Base-by-base conservation (phyloP, 2,797 vertebrate species). In the Alosa sapidissima region DNA sequence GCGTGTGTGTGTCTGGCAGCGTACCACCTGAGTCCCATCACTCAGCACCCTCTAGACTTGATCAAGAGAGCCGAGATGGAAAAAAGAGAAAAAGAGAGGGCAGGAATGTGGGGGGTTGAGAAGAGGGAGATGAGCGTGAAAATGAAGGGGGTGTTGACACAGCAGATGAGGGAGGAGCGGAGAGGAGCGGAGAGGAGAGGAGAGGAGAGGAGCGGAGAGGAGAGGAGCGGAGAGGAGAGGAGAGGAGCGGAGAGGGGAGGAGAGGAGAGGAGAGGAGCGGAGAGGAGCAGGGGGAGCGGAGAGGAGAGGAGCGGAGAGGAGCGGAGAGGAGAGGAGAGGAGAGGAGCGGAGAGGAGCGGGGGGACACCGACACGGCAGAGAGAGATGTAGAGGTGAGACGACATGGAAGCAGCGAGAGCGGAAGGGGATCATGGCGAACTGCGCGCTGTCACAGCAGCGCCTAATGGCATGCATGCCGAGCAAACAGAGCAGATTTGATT, bases 401-500 rank as follows among this genome's bases (percentile, higher is more conserved):
- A 68, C 62, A 21, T 19, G 36, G 3, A 58, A n/a, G 11, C 11
- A 36, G 49, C 1, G 52, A 3, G 14, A 72, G 33, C 4, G 19
- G 68, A 75, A 36, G 14, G 36, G 68, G 36, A 75, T 75, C 33
- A 41, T 19, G 14, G 36, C 4, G 19, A 21, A 14, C 5, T 45
- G 41, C 2, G 68, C 36, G 1, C 68, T 75, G 68, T 75, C 68
- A 75, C 68, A 75, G 68, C 68, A 75, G 68, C 11, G 14, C 2
- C 68, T 75, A 75, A 75, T 75, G 68, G 16, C 68, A 33, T 2
- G 68, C 68, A 19, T 36, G 16, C 4, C 13, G 36, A 75, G 33
- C 68, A 75, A 75, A 75, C 68, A 75, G 36, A 75, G 36, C 68
- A 41, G 36, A 75, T 75, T 19, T 75, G 68, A 72, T 72, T 72